Base-by-base conservation (phyloP, 2,888 invertebrate species). In the Amphiduros pacificus region DNA sequence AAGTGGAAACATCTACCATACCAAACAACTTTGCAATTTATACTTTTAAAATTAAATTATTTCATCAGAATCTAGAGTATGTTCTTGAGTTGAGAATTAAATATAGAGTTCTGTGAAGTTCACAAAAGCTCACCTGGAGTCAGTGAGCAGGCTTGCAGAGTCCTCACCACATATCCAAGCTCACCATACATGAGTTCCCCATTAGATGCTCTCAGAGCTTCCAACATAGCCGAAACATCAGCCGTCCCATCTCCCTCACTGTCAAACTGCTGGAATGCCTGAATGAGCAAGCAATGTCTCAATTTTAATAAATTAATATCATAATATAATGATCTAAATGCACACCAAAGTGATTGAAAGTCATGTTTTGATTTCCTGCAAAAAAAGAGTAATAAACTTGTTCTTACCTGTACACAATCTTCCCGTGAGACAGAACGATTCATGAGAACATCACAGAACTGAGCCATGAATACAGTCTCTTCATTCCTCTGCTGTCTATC, bases 191-290 rank as follows among this genome's bases (percentile, higher is more conserved):
- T 67, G 63, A 69, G 74, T 22, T 72, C 73, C 29, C 72, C 71
- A 55, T 70, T 73, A 54, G 72, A 71, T 14, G 72, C 71, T 44
- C 71, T 74, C 29, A 81, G 67, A 9, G 75, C 73, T 6, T 78
- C 77, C 50, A 76, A 64, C 66, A 79, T 76, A 2, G 75, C 70
- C 32, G 66, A 69, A n/a, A 77, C 73, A 55, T 81, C 80, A 0
- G 77, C 78, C n/a, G 75, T 72, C 26, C 78, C 79, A 70, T 74
- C 77, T 1, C 79, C 80, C 68, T 80, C 80, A 40, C 73, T 75
- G 68, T 80, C 81, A 74, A 80, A 80, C 56, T 63, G 66, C 62
- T 67, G 61, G 52, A 69, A 69, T 5, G 65, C 63, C 67, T n/a
- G n/a, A n/a, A n/a, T n/a, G n/a, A n/a, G n/a, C n/a, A n/a, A n/a